phyloP scores from a whole-genome alignment of 2,113 vertebrate species.

The Ammospiza nelsoni region DNA sequence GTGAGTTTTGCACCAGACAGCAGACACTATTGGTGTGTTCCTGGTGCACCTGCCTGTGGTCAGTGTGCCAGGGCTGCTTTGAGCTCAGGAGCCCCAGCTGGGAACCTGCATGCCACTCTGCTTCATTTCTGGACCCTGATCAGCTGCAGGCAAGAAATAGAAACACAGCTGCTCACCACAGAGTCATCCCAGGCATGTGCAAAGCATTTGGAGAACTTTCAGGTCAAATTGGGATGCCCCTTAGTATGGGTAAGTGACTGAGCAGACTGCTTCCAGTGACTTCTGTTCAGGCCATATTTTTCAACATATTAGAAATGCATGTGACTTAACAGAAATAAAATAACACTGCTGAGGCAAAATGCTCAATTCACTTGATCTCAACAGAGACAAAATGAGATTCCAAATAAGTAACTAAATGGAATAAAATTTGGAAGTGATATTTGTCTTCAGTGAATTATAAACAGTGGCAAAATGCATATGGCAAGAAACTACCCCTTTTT shows the following conservation, averaged over 20 bases:
- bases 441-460: neutral
- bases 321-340: neutral
- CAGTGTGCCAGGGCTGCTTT: neutral
- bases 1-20: neutral
- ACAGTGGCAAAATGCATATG: neutral
- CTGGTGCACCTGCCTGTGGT: neutral
- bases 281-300: neutral
- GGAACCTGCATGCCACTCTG: neutral
- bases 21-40: neutral
- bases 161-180: slow-evolving; percentile 4
- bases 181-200: neutral
- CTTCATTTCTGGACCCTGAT: neutral
- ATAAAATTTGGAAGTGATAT: neutral
- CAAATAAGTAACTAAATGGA: neutral
- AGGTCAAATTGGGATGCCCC: neutral
- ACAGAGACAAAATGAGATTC: neutral
- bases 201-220: neutral
- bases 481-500: neutral
- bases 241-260: neutral
- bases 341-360: neutral
- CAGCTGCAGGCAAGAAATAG: slow-evolving; percentile 3
- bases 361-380: neutral
- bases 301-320: neutral
- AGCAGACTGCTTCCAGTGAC: neutral
- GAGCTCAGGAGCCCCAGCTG: neutral